phyloP scores from a whole-genome alignment of 2,797 vertebrate genomes.

The Pseudomugil gertrudae region DNA sequence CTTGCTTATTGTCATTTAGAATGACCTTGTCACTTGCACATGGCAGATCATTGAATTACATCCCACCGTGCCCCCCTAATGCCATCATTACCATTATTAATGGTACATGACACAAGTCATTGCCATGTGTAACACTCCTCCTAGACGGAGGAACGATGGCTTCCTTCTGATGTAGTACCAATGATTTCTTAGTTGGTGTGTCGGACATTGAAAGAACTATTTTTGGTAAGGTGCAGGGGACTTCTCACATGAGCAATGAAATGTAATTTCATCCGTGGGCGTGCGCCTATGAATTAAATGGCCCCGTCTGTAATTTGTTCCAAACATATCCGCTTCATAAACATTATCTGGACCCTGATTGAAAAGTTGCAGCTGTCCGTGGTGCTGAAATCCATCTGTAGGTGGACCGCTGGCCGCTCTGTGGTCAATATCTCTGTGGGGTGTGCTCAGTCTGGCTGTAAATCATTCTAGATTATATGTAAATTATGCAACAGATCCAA shows the following conservation, averaged over 20 bases:
- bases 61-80: constrained; percentile 63
- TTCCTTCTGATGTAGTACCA: constrained; percentile 59
- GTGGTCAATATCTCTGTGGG: constrained; percentile 37
- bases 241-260: constrained; percentile 47
- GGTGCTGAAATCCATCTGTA: constrained; percentile 45
- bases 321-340: constrained; percentile 48
- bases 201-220: no score
- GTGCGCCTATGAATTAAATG: constrained; percentile 54
- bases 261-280: constrained; percentile 58
- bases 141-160: constrained; percentile 64
- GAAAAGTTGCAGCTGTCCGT: constrained; percentile 52
- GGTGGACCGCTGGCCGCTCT: constrained; percentile 7
- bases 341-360: constrained; percentile 60
- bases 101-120: constrained; percentile 79
- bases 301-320: constrained; percentile 58
- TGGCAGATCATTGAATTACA: constrained; percentile 73
- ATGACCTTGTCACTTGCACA: constrained; percentile 76
- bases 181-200: constrained; percentile 55
- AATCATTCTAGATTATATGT: constrained; percentile 65
- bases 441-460: constrained; percentile 31
- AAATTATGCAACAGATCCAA: constrained; percentile 53
- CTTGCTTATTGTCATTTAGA: constrained; percentile 62
- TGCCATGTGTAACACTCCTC: constrained; percentile 67
- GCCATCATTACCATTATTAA: constrained; percentile 82
- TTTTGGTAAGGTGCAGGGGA: no score